Conservation (phyloP, 2,888 invertebrate genomes). For the Balanococcus diminutus region DNA sequence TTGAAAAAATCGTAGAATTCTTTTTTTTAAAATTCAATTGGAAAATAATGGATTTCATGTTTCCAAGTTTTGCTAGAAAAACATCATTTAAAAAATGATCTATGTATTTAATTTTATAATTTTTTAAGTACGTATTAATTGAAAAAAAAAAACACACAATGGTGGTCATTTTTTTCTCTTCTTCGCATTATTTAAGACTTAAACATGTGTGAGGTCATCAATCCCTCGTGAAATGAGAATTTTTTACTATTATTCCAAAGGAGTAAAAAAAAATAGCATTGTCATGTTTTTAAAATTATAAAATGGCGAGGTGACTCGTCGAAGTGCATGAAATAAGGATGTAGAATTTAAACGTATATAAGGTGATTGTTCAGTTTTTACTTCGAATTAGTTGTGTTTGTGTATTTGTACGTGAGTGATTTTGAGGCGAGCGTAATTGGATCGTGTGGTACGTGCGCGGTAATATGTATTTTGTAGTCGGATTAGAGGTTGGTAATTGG, state of each 20-base stretch:
- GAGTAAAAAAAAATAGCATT: neutral
- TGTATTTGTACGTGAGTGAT: neutral
- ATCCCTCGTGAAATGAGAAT: neutral
- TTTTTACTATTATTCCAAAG: neutral
- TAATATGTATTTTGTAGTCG: neutral
- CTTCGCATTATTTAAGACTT: neutral
- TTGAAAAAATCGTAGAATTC: too few relatives aligned
- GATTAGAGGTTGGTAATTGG: neutral
- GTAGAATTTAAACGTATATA: neutral
- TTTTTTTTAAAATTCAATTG: too few relatives aligned
- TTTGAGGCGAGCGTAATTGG: neutral
- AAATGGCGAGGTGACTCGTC: neutral
- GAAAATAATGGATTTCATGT: too few relatives aligned
- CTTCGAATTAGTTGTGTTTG: neutral
- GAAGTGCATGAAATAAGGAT: neutral
- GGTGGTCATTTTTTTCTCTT: neutral
- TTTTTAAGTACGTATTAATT: too few relatives aligned
- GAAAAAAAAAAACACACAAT: too few relatives aligned
- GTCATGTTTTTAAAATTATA: neutral
- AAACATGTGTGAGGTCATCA: neutral
- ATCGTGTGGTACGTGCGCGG: neutral
- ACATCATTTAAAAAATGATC: too few relatives aligned
- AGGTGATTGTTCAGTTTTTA: neutral
- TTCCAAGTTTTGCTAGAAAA: too few relatives aligned
- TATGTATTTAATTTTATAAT: too few relatives aligned